These are phyloP conservation scores for Trinorchestia longiramus DNA, from an alignment of 1,140 invertebrate species.

Conservation along the genomic window DNA sequence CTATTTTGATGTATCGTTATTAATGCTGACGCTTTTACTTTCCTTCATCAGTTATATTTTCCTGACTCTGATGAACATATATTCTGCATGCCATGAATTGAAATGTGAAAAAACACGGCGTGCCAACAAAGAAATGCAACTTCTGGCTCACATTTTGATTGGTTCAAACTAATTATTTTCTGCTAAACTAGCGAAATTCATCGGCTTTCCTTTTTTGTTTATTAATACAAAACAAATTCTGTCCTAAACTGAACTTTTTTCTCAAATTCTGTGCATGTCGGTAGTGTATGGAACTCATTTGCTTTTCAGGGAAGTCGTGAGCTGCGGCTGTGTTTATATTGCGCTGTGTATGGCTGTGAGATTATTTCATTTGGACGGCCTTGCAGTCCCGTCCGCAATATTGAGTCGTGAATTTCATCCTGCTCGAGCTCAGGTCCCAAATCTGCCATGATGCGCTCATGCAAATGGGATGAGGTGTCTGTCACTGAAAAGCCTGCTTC, in stretches of 20 bases:
- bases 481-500: not conserved
- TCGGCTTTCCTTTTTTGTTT: not conserved
- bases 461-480: not conserved
- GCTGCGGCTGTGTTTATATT: not conserved
- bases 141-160: not conserved
- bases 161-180: not conserved
- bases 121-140: not conserved
- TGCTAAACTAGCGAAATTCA: not conserved
- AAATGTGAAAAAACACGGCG: not conserved
- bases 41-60: not conserved
- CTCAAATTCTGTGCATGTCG: not conserved
- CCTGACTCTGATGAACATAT: not conserved
- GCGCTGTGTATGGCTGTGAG: constrained; percentile 14
- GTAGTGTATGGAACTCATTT: not conserved
- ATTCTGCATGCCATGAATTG: not conserved
- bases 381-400: not conserved
- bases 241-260: not conserved
- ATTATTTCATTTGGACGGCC: constrained; percentile 8
- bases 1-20: not conserved
- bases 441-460: not conserved
- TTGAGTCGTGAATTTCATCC: constrained; percentile 10
- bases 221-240: not conserved
- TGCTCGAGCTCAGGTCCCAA: not conserved
- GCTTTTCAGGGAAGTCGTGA: not conserved
- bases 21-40: not conserved